These are phyloP conservation scores for Agrochola lota DNA, from an alignment of 2,888 invertebrate species.

Conservation along the genomic window DNA sequence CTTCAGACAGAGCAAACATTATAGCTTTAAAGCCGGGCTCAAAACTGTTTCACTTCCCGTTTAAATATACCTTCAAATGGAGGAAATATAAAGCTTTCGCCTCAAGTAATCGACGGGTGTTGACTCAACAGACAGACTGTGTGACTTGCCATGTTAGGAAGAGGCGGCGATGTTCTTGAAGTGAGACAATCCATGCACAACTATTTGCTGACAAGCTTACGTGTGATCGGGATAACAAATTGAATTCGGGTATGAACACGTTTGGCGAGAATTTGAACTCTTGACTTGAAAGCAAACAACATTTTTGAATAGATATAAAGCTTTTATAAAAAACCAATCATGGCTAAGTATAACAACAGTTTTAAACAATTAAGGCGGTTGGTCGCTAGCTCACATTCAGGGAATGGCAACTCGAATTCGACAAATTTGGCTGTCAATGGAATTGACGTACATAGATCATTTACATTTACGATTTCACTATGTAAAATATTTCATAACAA, in stretches of 20 bases:
- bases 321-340: background rate
- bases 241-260: conserved; percentile 32
- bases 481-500: no score
- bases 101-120: conserved; percentile 45
- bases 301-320: conserved; percentile 5
- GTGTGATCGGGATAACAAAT: conserved; percentile 42
- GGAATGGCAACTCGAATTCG: background rate
- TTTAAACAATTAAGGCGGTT: background rate
- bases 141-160: conserved; percentile 20
- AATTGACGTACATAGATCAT: background rate
- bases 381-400: background rate
- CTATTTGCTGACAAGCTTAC: conserved; percentile 46
- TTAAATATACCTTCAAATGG: conserved; percentile 23
- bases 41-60: conserved; percentile 21
- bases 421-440: background rate
- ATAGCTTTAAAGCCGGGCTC: conserved; percentile 16
- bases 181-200: conserved; percentile 43
- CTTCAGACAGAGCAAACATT: conserved; percentile 19
- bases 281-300: background rate
- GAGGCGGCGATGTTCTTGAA: conserved; percentile 24
- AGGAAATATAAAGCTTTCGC: conserved; percentile 19
- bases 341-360: background rate
- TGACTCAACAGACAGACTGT: conserved; percentile 38
- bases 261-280: background rate
- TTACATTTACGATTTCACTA: no score